Conservation (phyloP, 1,140 invertebrate genomes). For the Dendroctonus ponderosae region DNA sequence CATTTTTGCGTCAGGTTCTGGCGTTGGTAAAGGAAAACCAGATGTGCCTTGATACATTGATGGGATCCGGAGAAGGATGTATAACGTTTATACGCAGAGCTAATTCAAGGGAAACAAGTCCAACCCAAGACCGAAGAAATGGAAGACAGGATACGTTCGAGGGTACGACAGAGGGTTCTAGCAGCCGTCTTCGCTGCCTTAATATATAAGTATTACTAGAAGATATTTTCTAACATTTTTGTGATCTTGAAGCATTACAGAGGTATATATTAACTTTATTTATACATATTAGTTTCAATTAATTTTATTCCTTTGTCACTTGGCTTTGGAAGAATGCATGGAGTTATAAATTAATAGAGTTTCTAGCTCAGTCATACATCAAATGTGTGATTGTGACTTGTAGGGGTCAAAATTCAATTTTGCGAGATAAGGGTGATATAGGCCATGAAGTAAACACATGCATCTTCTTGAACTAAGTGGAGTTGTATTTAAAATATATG, state of each 20-base stretch:
- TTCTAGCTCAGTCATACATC: too few species aligned
- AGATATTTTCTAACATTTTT: neutral
- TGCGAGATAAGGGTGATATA: too few species aligned
- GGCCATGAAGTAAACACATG: too few species aligned
- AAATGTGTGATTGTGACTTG: too few species aligned
- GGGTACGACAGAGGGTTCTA: constrained; percentile 65
- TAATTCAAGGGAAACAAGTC: constrained; percentile 45
- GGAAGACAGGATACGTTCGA: constrained; percentile 59
- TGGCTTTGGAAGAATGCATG: too few species aligned
- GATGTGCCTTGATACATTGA: constrained; percentile 56
- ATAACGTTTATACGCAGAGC: constrained; percentile 48
- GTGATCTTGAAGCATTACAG: constrained; percentile 11
- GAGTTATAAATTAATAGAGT: too few species aligned
- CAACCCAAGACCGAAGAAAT: constrained; percentile 47
- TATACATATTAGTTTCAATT: neutral
- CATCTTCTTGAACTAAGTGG: too few species aligned
- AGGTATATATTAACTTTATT: constrained; percentile 5
- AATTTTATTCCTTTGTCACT: too few species aligned
- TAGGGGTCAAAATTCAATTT: too few species aligned
- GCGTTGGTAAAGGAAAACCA: constrained; percentile 51
- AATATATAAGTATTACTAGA: constrained; percentile 59
- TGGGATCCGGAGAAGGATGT: constrained; percentile 55
- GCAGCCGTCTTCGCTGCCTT: constrained; percentile 72
- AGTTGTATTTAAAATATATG: too few species aligned
- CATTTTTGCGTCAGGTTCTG: constrained; percentile 43